Base-by-base conservation (phyloP, 2,797 vertebrate genomes). In the Oreortyx pictus region DNA sequence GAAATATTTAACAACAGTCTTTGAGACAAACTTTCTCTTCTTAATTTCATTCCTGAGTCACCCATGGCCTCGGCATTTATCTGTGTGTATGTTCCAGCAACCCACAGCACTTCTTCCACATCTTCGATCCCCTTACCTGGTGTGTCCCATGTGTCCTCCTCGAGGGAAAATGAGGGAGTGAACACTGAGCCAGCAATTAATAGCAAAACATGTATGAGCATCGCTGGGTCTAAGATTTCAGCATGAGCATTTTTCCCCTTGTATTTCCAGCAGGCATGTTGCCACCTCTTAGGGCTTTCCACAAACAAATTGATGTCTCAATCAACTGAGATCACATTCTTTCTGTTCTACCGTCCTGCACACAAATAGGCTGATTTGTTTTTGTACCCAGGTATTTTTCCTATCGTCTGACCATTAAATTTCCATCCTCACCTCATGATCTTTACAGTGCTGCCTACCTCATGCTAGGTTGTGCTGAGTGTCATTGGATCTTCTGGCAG, bases 401-500 rank as follows among this genome's bases (percentile, higher is more conserved):
- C 54, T 81, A 3, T 68, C 0, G 23, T 19, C 76, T 57, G 68
- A n/a, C 37, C 56, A 16, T 64, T 87, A 89, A 47, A 65, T 83
- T 95, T 90, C 62, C 86, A 60, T 56, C 82, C 62, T 46, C 80
- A 68, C 52, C 74, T 64, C 5, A 8, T 90, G 91, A 82, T 96
- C 86, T 94, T 93, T 77, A 65, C 52, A 81, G 76, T 2, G 3
- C 82, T 92, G 77, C 81, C 94, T 92, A 80, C 80, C 91, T 87
- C 86, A 33, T 61, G 47, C 64, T 92, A 71, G 70, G 65, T 77
- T 85, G 76, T 81, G 89, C 67, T 22, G 76, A 81, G 70, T 25
- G 74, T 93, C 93, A 92, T 71, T 0, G 4, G 82, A 93, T 95
- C 74, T 90, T 89, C 87, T 92, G 92, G 90, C 82, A 91, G 64